These are phyloP conservation scores for Salmo trutta DNA, from an alignment of 2,797 vertebrate species.

Conservation along the genomic window DNA sequence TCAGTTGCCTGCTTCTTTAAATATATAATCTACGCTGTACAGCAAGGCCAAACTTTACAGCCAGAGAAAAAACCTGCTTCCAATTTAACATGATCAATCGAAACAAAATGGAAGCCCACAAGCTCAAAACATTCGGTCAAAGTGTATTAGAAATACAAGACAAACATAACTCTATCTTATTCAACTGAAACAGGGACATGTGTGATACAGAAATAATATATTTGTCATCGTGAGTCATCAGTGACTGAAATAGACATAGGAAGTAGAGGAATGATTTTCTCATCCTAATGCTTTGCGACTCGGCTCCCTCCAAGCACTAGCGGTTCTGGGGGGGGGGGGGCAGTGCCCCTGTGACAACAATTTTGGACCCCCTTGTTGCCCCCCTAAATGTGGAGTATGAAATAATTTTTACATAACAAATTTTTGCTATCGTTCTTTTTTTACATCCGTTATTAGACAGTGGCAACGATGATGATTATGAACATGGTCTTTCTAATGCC, in stretches of 20 bases:
- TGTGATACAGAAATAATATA: not conserved
- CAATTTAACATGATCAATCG: not conserved
- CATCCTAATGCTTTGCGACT: not conserved
- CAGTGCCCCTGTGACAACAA: too few species aligned
- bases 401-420: too few species aligned
- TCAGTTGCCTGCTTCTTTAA: constrained; percentile 1
- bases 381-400: too few species aligned
- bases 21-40: not conserved
- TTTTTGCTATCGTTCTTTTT: too few species aligned
- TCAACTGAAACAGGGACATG: not conserved
- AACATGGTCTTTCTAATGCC: too few species aligned
- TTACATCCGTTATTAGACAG: too few species aligned
- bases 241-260: not conserved
- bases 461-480: too few species aligned
- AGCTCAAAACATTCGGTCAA: not conserved
- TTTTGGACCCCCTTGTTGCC: too few species aligned
- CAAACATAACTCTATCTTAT: not conserved
- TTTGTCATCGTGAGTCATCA: not conserved
- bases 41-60: not conserved
- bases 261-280: not conserved
- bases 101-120: not conserved
- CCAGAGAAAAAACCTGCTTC: not conserved
- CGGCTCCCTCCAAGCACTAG: not conserved
- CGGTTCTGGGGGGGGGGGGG: too few species aligned
- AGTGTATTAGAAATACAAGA: not conserved